These are phyloP conservation scores for Ashinkailepas kermadecensis DNA, from an alignment of 2,888 invertebrate genomes.

Conservation along the genomic window DNA sequence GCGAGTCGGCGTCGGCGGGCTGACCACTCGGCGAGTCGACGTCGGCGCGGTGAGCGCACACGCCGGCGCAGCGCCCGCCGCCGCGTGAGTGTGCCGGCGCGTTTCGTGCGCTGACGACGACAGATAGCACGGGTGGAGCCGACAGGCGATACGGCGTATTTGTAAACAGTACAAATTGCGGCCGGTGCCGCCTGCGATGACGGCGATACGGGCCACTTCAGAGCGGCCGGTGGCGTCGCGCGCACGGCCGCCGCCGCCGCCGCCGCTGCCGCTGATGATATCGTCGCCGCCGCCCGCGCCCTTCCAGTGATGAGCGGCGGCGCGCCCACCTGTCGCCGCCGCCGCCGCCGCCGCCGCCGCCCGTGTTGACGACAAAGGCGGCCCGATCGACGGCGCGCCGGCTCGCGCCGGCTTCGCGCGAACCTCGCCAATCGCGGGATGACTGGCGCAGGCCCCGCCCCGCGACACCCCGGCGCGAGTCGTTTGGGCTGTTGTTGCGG, in stretches of 20 bases:
- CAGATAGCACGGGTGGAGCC: constrained; percentile 10
- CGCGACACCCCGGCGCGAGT: too few species aligned
- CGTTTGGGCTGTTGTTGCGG: too few species aligned
- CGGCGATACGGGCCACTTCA: background rate
- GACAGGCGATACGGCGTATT: background rate
- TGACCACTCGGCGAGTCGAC: too few species aligned
- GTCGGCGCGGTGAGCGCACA: too few species aligned
- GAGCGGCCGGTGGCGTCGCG: background rate
- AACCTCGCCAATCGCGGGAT: too few species aligned
- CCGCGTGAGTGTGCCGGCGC: background rate
- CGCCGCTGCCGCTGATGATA: background rate
- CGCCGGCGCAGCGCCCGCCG: too few species aligned
- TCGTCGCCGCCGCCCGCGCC: background rate
- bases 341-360: background rate
- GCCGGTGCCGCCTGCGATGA: background rate
- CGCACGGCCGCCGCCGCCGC: background rate
- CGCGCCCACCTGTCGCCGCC: background rate
- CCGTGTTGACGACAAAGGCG: background rate
- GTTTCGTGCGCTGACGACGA: background rate
- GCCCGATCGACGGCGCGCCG: too few species aligned
- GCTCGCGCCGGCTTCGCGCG: too few species aligned
- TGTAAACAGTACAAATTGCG: constrained; percentile 11
- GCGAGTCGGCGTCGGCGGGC: too few species aligned
- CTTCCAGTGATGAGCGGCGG: background rate
- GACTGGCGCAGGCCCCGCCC: too few species aligned